Percentiles rank a stretch among this genome's conserved stretches.
These are phyloP conservation scores for Pygoscelis adeliae DNA, from an alignment of 2,113 vertebrate species.

Conservation along the genomic window DNA sequence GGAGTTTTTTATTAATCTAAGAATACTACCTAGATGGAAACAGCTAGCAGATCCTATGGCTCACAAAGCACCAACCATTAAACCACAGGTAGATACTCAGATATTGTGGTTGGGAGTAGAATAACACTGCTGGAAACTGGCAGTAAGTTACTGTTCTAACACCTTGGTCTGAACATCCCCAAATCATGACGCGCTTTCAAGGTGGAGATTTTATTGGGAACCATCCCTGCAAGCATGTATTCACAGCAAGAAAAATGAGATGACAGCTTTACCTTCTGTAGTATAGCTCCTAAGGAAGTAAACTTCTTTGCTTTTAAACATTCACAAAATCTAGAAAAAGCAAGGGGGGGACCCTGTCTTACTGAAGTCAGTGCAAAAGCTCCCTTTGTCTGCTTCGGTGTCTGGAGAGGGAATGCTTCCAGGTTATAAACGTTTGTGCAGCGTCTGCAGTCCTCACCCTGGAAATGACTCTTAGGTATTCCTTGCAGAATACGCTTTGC, in stretches of 20 bases:
- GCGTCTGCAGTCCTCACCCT: background rate
- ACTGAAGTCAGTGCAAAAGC: background rate
- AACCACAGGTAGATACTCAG: background rate
- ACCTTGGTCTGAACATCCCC: background rate
- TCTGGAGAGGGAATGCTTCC: background rate
- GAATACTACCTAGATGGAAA: constrained; percentile 10
- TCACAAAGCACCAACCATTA: background rate
- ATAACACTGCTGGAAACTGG: background rate
- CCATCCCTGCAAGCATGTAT: background rate
- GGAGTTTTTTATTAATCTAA: background rate
- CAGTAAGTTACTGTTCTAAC: background rate
- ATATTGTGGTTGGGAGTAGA: background rate
- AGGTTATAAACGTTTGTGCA: background rate
- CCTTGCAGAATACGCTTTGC: background rate
- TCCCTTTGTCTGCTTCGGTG: background rate
- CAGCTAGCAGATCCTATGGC: background rate
- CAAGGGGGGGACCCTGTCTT: background rate
- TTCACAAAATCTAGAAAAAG: background rate
- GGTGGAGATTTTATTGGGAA: background rate
- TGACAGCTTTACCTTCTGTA: background rate
- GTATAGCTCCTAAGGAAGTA: background rate
- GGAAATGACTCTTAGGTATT: background rate
- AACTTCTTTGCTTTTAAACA: background rate
- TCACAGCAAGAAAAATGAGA: background rate
- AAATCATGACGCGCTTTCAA: background rate